Evolutionary conservation across 30 jellyfish, hydroid and myxozoan species (phyloP), one percentile per base, ranked within the genome.

Genomic region (Morbakka virulenta): DNA sequence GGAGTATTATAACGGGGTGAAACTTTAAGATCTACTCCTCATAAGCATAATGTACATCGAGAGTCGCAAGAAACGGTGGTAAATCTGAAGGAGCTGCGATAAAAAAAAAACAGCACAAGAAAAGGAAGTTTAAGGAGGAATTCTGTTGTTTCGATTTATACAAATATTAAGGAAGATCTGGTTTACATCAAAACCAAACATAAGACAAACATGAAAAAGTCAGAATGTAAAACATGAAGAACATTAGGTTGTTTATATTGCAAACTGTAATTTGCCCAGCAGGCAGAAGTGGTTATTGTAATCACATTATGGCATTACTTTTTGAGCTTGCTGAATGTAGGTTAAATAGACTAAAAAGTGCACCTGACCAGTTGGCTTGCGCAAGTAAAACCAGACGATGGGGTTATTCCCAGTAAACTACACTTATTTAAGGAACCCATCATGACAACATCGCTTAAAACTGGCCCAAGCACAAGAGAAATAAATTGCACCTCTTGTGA

Each of bases 291-390:
- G 85, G 85, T 14, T 83, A 83, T 50, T 72, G 95, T 77, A 69
- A 81, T 89, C 93, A 71, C 81, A 83, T 81, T n/a, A 69, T 81
- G 93, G 93, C 89, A 35, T 61, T 83, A 33, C 83, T 83, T 29
- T 83, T 83, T 32, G 92, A 83, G 64, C 27, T 83, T 52, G 76
- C 85, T 25, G 85, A 74, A 34, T 83, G 74, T 53, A 72, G 85
- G 27, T 32, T 74, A 41, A 29, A 81, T 50, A 51, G 29, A 72
- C 14, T 50, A 3, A 27, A 0, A 48, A 72, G n/a, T 4, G 74
- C 64, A 22, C 93, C 93, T n/a, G 90, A 76, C 17, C 91, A 83
- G 61, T 62, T 64, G n/a, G 64, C 95, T 48, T 83, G 95, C 63
- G 62, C 87, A 0, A 83, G 95, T 64, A 65, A 62, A 35, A 35